Conservation (phyloP, 2,113 vertebrate species). For the Pseudorhombus dupliciocellatus region DNA sequence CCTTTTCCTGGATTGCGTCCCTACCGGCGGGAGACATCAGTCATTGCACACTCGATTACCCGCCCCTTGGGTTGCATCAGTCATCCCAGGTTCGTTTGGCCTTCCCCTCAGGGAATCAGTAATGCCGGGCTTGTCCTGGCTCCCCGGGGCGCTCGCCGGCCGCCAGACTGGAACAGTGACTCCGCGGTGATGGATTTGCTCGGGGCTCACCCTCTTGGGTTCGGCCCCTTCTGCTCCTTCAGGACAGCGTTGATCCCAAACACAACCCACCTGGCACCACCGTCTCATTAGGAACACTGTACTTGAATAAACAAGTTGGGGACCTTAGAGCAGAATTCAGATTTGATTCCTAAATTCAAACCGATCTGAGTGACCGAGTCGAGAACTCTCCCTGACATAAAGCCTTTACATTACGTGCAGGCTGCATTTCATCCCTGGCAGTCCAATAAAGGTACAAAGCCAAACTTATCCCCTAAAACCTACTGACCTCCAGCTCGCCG, state of each 20-base stretch:
- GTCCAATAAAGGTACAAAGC: conserved; percentile 23
- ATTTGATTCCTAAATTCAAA: background rate
- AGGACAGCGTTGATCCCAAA: conserved; percentile 15
- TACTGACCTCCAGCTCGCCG: conserved; percentile 14
- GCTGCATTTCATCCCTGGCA: conserved; percentile 16
- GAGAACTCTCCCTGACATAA: background rate
- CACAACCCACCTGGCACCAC: conserved; percentile 2
- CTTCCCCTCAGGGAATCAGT: conserved; percentile 61
- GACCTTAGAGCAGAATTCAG: background rate
- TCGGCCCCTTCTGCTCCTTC: conserved; percentile 27
- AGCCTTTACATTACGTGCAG: conserved; percentile 1
- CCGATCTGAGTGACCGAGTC: conserved; percentile 1
- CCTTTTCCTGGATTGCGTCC: conserved; percentile 28
- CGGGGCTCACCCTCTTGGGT: conserved; percentile 46
- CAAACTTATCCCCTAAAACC: conserved; percentile 17
- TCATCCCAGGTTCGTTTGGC: conserved; percentile 70
- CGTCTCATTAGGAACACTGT: background rate
- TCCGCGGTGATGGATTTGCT: conserved; percentile 71
- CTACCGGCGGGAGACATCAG: conserved; percentile 43
- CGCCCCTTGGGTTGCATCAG: conserved; percentile 66
- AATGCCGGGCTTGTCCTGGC: conserved; percentile 60
- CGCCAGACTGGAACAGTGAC: conserved; percentile 60
- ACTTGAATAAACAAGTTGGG: background rate
- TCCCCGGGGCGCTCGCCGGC: conserved; percentile 58
- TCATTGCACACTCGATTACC: conserved; percentile 69